Percentiles rank a stretch among this genome's conserved stretches.
phyloP scores from a whole-genome alignment of 2,888 invertebrate species.

The Shargacucullia verbasci region DNA sequence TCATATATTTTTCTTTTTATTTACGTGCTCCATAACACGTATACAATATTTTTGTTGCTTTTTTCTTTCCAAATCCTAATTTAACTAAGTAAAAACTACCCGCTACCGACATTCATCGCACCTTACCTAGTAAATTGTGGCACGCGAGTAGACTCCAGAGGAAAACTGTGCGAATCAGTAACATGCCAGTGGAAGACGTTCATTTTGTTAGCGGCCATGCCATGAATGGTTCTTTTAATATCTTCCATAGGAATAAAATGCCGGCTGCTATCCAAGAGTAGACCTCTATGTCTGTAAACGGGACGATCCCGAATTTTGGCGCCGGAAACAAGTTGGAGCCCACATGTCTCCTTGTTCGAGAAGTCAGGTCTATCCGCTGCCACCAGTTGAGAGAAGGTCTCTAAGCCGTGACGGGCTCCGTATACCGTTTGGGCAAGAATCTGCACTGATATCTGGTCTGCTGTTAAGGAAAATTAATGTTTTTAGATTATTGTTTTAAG shows the following conservation, averaged over 20 bases:
- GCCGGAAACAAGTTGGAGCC: slow-evolving; percentile 90
- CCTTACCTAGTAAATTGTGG: slow-evolving; percentile 92
- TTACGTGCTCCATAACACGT: no score
- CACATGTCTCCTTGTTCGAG: slow-evolving; percentile 72
- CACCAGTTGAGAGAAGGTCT: slow-evolving; percentile 93
- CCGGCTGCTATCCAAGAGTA: slow-evolving; percentile 96
- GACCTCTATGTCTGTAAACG: slow-evolving; percentile 94
- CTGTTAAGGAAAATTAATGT: slow-evolving; percentile 65
- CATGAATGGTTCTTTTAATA: slow-evolving; percentile 93
- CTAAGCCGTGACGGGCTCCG: slow-evolving; percentile 93
- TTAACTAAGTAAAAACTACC: no score
- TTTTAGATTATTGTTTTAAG: no score
- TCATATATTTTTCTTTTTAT: no score
- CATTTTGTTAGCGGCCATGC: slow-evolving; percentile 96
- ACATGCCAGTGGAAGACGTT: slow-evolving; percentile 98
- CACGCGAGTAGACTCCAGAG: slow-evolving; percentile 92
- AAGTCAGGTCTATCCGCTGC: slow-evolving; percentile 71
- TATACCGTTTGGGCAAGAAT: slow-evolving; percentile 90
- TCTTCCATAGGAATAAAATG: slow-evolving; percentile 94
- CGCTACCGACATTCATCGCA: no score
- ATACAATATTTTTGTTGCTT: no score
- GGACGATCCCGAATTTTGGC: slow-evolving; percentile 94
- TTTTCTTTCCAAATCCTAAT: no score
- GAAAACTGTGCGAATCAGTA: slow-evolving; percentile 97
- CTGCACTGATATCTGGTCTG: slow-evolving; percentile 83